Percentiles rank a stretch among this genome's conserved stretches.
Conservation (phyloP, 2,888 invertebrate species). For the Leuctra nigra region DNA sequence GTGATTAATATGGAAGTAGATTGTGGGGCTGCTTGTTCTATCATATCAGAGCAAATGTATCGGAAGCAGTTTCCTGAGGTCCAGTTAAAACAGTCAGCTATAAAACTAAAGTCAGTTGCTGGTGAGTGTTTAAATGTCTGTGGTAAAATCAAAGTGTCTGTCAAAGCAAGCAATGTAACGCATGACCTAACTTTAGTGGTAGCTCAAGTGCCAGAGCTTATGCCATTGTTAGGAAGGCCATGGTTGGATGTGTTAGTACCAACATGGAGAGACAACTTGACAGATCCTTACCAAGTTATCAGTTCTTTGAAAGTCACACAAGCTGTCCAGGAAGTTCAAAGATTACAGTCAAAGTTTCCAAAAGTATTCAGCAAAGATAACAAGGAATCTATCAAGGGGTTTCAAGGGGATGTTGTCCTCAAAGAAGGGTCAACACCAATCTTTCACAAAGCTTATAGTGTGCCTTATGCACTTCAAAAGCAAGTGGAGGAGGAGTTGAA, state of each 20-base stretch:
- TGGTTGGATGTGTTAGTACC: slow-evolving; percentile 7
- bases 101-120: background rate
- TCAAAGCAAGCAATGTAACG: background rate
- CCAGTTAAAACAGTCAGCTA: background rate
- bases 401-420: background rate
- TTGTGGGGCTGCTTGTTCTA: slow-evolving; percentile 1
- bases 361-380: background rate
- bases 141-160: background rate
- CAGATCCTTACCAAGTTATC: too few species aligned
- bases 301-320: too few species aligned
- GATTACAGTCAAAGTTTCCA: background rate
- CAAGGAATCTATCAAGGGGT: slow-evolving; percentile 2
- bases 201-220: background rate
- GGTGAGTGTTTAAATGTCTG: background rate
- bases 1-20: background rate
- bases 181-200: background rate
- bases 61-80: background rate
- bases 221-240: background rate
- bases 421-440: background rate
- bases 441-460: slow-evolving; percentile 3
- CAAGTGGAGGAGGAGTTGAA: background rate
- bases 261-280: background rate
- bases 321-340: background rate
- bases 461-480: background rate
- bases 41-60: background rate